These are phyloP conservation scores for Drosophila hydei DNA, from an alignment of 1,140 invertebrate genomes.

Conservation along the genomic window DNA sequence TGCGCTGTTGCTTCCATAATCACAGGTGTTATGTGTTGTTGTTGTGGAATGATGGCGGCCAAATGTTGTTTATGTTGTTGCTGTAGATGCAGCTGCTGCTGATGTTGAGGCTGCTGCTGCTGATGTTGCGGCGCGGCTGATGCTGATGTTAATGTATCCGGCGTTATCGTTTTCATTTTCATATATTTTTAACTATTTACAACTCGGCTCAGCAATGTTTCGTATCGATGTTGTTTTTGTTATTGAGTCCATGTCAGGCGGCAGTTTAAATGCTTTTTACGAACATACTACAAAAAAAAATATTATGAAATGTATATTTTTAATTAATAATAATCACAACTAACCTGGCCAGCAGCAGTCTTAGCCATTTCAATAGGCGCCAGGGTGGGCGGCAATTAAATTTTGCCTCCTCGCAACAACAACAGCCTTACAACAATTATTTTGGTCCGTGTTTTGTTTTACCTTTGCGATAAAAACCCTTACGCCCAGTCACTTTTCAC, in stretches of 20 bases:
- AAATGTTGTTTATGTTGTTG: constrained; percentile 44
- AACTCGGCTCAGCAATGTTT: constrained; percentile 21
- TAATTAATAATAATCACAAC: constrained; percentile 7
- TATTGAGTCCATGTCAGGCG: constrained; percentile 39
- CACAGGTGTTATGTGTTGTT: constrained; percentile 50
- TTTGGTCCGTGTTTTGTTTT: constrained; percentile 25
- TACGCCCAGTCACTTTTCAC: constrained; percentile 35
- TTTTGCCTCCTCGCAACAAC: constrained; percentile 15
- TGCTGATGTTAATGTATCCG: constrained; percentile 49
- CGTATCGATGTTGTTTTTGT: constrained; percentile 9
- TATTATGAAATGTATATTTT: constrained; percentile 6
- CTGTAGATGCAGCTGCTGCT: constrained; percentile 35
- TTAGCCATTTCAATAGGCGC: constrained; percentile 33
- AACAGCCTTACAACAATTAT: constrained; percentile 25
- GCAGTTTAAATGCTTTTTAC: constrained; percentile 40
- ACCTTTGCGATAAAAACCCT: constrained; percentile 24
- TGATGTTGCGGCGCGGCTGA: constrained; percentile 46
- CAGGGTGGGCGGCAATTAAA: constrained; percentile 18
- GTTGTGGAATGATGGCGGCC: constrained; percentile 25
- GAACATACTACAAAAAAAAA: constrained; percentile 40
- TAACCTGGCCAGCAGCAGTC: constrained; percentile 49
- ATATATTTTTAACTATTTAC: constrained; percentile 44
- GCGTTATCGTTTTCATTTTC: constrained; percentile 74
- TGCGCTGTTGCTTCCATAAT: constrained; percentile 73
- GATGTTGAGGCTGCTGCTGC: constrained; percentile 41